phyloP scores from a whole-genome alignment of 2,797 vertebrate species.

The Chiropotes sagulatus region DNA sequence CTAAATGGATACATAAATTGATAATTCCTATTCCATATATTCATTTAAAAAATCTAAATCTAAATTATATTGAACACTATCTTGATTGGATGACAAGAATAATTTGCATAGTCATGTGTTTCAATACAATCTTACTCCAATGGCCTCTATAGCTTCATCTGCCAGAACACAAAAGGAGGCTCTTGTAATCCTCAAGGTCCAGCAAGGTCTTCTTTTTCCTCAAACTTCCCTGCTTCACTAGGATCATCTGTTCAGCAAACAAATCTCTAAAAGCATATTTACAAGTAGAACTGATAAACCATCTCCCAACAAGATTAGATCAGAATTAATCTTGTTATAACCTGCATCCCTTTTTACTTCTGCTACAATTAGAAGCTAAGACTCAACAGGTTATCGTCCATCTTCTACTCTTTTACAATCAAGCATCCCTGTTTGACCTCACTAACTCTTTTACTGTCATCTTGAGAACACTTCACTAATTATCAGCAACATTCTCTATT shows the following conservation, averaged over 20 bases:
- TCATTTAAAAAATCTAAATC: background rate
- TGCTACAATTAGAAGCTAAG: background rate
- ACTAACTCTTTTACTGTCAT: background rate
- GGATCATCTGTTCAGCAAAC: background rate
- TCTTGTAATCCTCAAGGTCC: accelerated
- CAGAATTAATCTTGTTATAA: background rate
- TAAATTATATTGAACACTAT: background rate
- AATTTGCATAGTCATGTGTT: background rate
- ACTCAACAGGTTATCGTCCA: background rate
- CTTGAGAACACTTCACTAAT: background rate
- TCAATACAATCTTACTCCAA: background rate
- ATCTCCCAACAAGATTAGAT: background rate
- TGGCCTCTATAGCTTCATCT: background rate
- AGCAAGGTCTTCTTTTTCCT: background rate
- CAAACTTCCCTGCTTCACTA: background rate
- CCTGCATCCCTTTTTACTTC: background rate
- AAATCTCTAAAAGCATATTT: background rate
- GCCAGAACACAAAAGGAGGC: background rate
- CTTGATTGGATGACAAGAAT: too few relatives aligned
- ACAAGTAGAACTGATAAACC: background rate
- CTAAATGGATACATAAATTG: background rate
- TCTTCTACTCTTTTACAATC: background rate
- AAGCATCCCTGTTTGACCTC: background rate
- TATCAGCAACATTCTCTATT: background rate
- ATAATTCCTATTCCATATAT: background rate